A percentile compares a stretch with the other conserved stretches of the same genome.
These are phyloP conservation scores for Ernsta delagoae DNA, from an alignment of 2,888 invertebrate species.

Conservation along the genomic window DNA sequence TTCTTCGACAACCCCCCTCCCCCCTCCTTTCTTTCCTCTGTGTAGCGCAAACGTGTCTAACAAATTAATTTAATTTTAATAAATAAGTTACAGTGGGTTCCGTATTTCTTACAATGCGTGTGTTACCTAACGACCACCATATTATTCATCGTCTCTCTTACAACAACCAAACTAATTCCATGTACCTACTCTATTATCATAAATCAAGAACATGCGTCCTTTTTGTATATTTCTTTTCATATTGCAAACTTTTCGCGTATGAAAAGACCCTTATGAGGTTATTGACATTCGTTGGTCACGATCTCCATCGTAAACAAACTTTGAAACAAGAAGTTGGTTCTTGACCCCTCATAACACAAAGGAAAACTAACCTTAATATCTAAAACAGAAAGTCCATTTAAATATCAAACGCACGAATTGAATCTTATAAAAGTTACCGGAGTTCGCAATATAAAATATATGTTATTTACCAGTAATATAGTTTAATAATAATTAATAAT, in stretches of 20 bases:
- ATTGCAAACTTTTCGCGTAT: slow-evolving; percentile 20
- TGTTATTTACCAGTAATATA: not conserved
- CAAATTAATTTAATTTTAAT: too few relatives aligned
- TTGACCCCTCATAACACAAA: not conserved
- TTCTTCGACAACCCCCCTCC: too few relatives aligned
- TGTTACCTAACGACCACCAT: too few relatives aligned
- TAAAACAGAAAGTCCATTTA: slow-evolving; percentile 2
- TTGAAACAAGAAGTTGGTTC: slow-evolving; percentile 22
- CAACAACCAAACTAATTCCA: too few relatives aligned
- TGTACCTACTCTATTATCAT: too few relatives aligned
- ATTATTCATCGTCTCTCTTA: too few relatives aligned
- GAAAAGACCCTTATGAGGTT: slow-evolving; percentile 30
- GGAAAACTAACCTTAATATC: not conserved
- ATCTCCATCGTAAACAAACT: slow-evolving; percentile 22
- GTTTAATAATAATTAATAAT: too few relatives aligned
- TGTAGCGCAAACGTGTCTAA: too few relatives aligned
- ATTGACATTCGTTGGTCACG: slow-evolving; percentile 23
- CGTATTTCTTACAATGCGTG: too few relatives aligned
- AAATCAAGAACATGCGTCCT: too few relatives aligned
- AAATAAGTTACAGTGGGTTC: too few relatives aligned
- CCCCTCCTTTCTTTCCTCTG: too few relatives aligned
- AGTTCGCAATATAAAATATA: not conserved
- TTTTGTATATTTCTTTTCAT: slow-evolving; percentile 8
- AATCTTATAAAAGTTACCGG: not conserved
- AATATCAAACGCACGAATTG: not conserved